Conservation (phyloP, 2,888 invertebrate species). For the Diploptera punctata region DNA sequence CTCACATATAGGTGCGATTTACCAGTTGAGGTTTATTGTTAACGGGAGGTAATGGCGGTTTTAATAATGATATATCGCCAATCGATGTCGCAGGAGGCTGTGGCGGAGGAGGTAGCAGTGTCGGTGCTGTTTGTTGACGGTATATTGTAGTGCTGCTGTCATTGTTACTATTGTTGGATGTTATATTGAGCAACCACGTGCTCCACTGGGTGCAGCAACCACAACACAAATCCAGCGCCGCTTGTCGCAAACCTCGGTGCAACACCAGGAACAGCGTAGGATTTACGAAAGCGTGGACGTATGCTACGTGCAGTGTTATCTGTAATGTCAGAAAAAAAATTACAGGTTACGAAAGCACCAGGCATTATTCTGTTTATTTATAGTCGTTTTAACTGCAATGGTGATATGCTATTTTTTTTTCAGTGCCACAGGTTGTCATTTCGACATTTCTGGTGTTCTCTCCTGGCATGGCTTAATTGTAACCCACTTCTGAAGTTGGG, state of each 20-base stretch:
- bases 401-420: too few relatives aligned
- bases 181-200: neutral
- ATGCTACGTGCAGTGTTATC: conserved; percentile 87
- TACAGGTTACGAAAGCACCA: too few relatives aligned
- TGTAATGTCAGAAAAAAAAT: conserved; percentile 56
- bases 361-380: too few relatives aligned
- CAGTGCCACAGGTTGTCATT: too few relatives aligned
- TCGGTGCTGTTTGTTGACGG: conserved; percentile 31
- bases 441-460: too few relatives aligned
- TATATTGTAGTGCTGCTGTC: conserved; percentile 76
- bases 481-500: too few relatives aligned
- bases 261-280: conserved; percentile 80
- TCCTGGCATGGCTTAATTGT: too few relatives aligned
- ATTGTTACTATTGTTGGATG: neutral
- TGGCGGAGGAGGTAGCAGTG: conserved; percentile 38
- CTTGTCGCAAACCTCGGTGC: conserved; percentile 76
- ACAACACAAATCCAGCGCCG: conserved; percentile 76
- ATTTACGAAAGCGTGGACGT: conserved; percentile 86
- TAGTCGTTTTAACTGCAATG: too few relatives aligned
- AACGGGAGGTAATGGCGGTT: conserved; percentile 51
- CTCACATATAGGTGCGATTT: conserved; percentile 63
- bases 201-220: conserved; percentile 63
- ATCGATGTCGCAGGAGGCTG: conserved; percentile 41
- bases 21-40: conserved; percentile 51
- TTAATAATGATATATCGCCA: conserved; percentile 48